Evolutionary conservation across 2,113 vertebrate genomes (phyloP).

Genomic region (Corydoras maculifer): DNA sequence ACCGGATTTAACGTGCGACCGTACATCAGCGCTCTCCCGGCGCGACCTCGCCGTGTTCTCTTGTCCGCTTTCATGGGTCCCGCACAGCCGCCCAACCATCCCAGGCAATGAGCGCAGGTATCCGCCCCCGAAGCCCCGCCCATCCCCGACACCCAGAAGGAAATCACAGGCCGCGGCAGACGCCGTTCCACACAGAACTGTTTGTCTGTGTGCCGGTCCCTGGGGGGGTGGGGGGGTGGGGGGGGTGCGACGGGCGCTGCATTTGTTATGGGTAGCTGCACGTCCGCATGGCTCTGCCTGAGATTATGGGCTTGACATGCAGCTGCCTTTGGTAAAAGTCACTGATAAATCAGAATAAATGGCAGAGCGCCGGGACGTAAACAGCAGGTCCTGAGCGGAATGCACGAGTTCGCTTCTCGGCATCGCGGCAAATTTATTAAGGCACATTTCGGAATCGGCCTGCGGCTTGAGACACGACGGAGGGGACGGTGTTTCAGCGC

Average conservation of each 20-base stretch:
- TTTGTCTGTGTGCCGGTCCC: conserved; percentile 29
- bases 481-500: too few species aligned
- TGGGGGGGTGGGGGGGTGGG: neutral
- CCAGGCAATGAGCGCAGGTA: conserved; percentile 30
- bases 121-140: conserved; percentile 22
- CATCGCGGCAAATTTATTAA: neutral
- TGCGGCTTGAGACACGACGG: too few species aligned
- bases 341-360: conserved; percentile 43
- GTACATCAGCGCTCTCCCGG: too few species aligned
- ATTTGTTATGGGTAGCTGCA: conserved; percentile 31
- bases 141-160: conserved; percentile 16
- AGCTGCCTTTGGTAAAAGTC: conserved; percentile 25
- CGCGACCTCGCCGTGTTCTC: conserved; percentile 32
- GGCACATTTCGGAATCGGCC: too few species aligned
- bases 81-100: conserved; percentile 25
- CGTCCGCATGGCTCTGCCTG: conserved; percentile 15
- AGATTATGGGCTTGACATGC: conserved; percentile 29
- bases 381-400: conserved; percentile 18
- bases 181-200: conserved; percentile 27
- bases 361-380: conserved; percentile 20
- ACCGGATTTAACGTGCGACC: too few species aligned
- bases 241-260: neutral
- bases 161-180: conserved; percentile 12
- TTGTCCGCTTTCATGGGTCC: conserved; percentile 39
- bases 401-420: neutral